These are phyloP conservation scores for Rallus limicola DNA, from an alignment of 2,113 vertebrate species.

Conservation along the genomic window DNA sequence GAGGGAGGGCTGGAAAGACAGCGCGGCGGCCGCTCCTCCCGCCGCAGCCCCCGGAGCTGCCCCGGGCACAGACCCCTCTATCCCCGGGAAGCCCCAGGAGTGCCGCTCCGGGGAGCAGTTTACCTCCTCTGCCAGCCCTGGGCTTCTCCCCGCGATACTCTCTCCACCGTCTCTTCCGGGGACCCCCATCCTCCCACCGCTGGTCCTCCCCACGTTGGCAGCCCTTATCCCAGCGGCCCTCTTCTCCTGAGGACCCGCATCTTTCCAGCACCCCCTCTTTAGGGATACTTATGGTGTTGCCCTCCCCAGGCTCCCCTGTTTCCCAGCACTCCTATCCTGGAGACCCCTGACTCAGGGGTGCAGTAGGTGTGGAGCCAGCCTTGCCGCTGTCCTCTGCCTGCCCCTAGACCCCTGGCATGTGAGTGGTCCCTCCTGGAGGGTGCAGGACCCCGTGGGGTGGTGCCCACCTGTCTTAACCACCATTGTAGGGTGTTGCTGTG, in stretches of 20 bases:
- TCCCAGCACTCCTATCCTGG: not conserved
- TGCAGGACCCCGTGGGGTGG: fast-evolving
- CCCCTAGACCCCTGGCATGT: not conserved
- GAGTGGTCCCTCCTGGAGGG: not conserved
- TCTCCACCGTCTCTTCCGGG: too few species aligned
- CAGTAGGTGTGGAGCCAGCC: not conserved
- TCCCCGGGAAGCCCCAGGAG: not conserved
- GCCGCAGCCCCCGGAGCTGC: not conserved
- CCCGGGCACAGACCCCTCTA: too few species aligned
- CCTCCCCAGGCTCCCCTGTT: not conserved
- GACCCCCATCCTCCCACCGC: too few species aligned
- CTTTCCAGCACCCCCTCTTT: not conserved
- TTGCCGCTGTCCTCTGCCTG: not conserved
- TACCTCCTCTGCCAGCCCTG: not conserved
- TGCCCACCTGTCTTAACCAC: not conserved
- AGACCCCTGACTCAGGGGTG: not conserved
- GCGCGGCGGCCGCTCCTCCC: not conserved
- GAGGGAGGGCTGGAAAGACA: not conserved
- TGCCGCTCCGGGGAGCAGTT: fast-evolving
- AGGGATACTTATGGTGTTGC: too few species aligned
- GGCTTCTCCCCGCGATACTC: fast-evolving
- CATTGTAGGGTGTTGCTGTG: fast-evolving
- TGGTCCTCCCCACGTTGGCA: fast-evolving
- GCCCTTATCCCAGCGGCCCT: not conserved
- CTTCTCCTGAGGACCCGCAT: not conserved